Evolutionary conservation across 2,113 vertebrate genomes (phyloP), one percentile per base, ranked within the genome.

Genomic region (Emydura subglobosa): DNA sequence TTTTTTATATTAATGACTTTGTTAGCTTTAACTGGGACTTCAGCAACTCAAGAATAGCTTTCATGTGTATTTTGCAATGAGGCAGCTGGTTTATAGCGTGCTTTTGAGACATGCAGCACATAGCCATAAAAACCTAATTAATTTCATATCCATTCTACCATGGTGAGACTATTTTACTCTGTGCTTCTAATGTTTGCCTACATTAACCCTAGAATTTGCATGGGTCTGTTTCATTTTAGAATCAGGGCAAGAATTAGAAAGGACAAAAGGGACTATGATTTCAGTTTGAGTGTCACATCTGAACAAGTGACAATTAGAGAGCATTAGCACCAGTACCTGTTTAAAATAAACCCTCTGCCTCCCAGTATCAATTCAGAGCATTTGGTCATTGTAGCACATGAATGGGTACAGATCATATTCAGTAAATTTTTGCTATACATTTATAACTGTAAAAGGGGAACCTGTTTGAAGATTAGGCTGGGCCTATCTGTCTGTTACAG

Each of bases 351-450:
- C 29, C 61, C 51, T 89, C 1, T 90, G 90, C 44, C 90, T 29
- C 72, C 54, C 54, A 0, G 19, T 68, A 84, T 50, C 72, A 74
- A 76, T 87, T 50, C 59, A 29, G 81, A 80, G 87, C 8, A 39
- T 2, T 1, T 5, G 1, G 19, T 79, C 54, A 49, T 10, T 34
- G 65, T 79, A 21, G 54, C 79, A 0, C 0, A 0, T n/a, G 27
- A 82, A 44, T 83, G 51, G 22, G 12, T 76, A 42, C 68, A 74
- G n/a, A 3, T 49, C 11, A 2, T 0, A 4, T 49, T 82, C 68
- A 59, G 24, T 22, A 54, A 21, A 78, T 61, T 5, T 50, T 3
- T 59, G 31, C 80, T 91, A 22, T 55, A 21, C 29, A 51, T 82
- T 3, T 55, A 5, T 74, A 72, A 16, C 57, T 50, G 31, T 72